A percentile compares a stretch with the other conserved stretches of the same genome.
phyloP scores from a whole-genome alignment of 2,113 vertebrate genomes.

The Peromyscus polionotus region DNA sequence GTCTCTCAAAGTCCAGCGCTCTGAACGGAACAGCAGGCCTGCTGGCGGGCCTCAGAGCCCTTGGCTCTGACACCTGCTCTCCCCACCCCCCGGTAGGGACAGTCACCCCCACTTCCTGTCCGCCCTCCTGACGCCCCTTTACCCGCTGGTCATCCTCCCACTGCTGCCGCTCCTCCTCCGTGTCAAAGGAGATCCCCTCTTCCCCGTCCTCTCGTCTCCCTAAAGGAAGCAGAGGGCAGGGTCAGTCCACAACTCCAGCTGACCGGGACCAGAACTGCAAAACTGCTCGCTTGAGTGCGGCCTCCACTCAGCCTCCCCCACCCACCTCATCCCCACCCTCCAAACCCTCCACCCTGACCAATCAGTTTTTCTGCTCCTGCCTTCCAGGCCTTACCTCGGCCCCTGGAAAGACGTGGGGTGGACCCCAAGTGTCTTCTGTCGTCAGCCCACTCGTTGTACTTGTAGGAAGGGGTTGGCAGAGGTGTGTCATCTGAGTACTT shows the following conservation, averaged over 20 bases:
- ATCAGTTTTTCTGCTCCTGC: neutral
- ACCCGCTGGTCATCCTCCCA: slow-evolving; percentile 99
- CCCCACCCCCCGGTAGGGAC: neutral
- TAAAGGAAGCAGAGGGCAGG: slow-evolving; percentile 52
- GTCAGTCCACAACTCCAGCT: neutral
- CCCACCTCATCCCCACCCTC: neutral
- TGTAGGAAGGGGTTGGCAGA: slow-evolving; percentile 96
- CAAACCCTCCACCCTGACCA: neutral
- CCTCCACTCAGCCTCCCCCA: neutral
- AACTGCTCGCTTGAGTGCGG: neutral
- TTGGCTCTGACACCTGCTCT: neutral
- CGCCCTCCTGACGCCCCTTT: neutral
- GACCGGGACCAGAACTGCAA: neutral
- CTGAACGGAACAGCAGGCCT: neutral
- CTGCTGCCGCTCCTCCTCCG: slow-evolving; percentile 94
- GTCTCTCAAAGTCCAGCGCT: neutral
- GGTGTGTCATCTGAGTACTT: slow-evolving; percentile 94
- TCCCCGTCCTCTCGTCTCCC: slow-evolving; percentile 91
- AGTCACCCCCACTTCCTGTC: rapidly evolving
- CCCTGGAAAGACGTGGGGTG: slow-evolving; percentile 95
- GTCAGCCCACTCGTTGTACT: slow-evolving; percentile 99
- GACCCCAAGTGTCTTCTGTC: slow-evolving; percentile 95
- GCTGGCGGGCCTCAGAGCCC: neutral
- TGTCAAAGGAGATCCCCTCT: slow-evolving; percentile 94
- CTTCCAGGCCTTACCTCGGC: slow-evolving; percentile 90